Evolutionary conservation across 2,113 vertebrate species (phyloP), one percentile per base, ranked within the genome.

Genomic region (Strix aluco): DNA sequence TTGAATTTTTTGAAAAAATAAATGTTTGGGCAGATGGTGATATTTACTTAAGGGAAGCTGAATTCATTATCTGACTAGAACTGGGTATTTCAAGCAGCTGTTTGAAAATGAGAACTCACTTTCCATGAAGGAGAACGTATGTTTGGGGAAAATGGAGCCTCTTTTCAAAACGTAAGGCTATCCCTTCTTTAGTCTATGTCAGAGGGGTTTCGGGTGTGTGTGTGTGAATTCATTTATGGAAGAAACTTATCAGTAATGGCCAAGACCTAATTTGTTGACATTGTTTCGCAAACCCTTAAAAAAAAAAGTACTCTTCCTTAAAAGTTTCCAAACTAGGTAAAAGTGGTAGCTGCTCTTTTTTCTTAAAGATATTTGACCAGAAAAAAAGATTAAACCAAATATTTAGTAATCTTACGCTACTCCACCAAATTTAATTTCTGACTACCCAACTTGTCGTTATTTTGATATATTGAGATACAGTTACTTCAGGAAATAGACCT

Each of bases 11-110:
- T 88, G 30, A 40, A 90, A 78, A 95, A 93, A 94, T 80, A 88
- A 83, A 86, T 90, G 70, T 86, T 81, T 94, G n/a, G 95, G 26
- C 96, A 97, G 96, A 97, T 97, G 93, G 95, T 96, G 93, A 23
- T 96, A 96, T 97, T 96, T 96, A 93, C 90, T 94, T 95, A 81
- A 85, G 82, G 90, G 92, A 92, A 88, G 23, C 82, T 81, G 94
- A 94, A 97, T 97, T 94, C 82, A 47, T 96, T 97, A 95, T 96
- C 92, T 92, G 92, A 58, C 51, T 95, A 55, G 82, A 91, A 93
- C 59, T 92, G 93, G 63, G 44, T 96, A 83, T 95, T 96, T 94
- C 74, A 96, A 84, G 72, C 96, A 96, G 94, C 96, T 96, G 96
- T 93, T 95, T 88, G 88, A 79, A 95, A 87, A 96, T 54, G 84